These are phyloP conservation scores for Nerophis lumbriciformis DNA, from an alignment of 2,113 vertebrate genomes.

Conservation along the genomic window DNA sequence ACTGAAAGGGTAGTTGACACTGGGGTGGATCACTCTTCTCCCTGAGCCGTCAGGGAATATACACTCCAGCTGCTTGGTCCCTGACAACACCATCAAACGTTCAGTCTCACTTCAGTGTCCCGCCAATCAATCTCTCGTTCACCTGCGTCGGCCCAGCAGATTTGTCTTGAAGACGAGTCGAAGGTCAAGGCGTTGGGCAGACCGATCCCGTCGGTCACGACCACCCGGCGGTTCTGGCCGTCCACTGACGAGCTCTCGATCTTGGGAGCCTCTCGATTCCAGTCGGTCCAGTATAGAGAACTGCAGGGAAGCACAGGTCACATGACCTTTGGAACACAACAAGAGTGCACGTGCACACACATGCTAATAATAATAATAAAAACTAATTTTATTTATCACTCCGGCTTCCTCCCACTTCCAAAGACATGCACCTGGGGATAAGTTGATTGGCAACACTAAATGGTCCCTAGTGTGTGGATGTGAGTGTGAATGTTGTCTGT, in stretches of 20 bases:
- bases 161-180: conserved; percentile 76
- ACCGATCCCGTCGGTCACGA: conserved; percentile 86
- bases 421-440: too few species aligned
- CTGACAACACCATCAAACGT: conserved; percentile 50
- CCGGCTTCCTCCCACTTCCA: too few species aligned
- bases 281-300: conserved; percentile 95
- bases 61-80: conserved; percentile 93
- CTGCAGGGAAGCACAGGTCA: conserved; percentile 54
- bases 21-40: conserved; percentile 76
- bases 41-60: conserved; percentile 76
- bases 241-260: conserved; percentile 84
- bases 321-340: too few species aligned
- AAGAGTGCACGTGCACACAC: too few species aligned
- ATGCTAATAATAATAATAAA: too few species aligned
- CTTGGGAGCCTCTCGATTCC: conserved; percentile 96
- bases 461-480: too few species aligned
- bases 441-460: too few species aligned
- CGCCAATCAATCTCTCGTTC: conserved; percentile 12
- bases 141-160: conserved; percentile 99
- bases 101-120: not conserved
- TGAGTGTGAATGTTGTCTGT: too few species aligned
- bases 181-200: conserved; percentile 89
- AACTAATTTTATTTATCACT: too few species aligned
- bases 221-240: conserved; percentile 81
- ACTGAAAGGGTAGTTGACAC: conserved; percentile 94